Evolutionary conservation across 2,113 vertebrate species (phyloP), one percentile per base, ranked within the genome.

Genomic region (Sylvietta virens): DNA sequence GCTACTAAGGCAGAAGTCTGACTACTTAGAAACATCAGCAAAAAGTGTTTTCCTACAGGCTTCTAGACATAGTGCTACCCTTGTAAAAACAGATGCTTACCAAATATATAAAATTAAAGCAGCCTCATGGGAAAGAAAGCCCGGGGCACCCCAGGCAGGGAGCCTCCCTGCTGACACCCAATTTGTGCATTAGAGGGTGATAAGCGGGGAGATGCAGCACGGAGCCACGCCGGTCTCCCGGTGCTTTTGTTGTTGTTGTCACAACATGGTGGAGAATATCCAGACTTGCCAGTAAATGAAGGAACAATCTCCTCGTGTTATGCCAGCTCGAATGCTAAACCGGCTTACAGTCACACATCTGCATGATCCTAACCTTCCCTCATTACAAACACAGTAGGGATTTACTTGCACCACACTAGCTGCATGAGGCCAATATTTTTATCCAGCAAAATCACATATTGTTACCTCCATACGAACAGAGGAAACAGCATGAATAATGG

Each of bases 301-400:
- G 94, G 96, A 98, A 97, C 97, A 97, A 98, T 98, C 96, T 98
- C 90, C 78, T 91, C 93, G 96, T 96, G 96, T 98, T 98, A 98
- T 77, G 92, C 92, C 66, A 65, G 96, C 97, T 97, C 72, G 37
- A 96, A 97, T 95, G 64, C 97, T 92, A 95, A 97, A 95, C 95
- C 87, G 48, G 97, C 97, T 98, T 98, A 97, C 56, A 96, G 98
- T 90, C 97, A 92, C 96, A 93, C 23, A 90, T 97, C 85, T 96
- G 90, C 95, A 81, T 93, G 96, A 95, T 95, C 96, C 96, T 96
- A 97, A 97, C 97, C 97, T 94, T 95, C 91, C 66, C 97, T 98
- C 96, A 97, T 98, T 97, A 97, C 92, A 80, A 86, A 96, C 97
- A 45, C 98, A 37, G 97, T 97, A 82, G 97, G 98, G 97, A 97